Conservation (phyloP, 1,140 invertebrate species). For the Ericerus pela region DNA sequence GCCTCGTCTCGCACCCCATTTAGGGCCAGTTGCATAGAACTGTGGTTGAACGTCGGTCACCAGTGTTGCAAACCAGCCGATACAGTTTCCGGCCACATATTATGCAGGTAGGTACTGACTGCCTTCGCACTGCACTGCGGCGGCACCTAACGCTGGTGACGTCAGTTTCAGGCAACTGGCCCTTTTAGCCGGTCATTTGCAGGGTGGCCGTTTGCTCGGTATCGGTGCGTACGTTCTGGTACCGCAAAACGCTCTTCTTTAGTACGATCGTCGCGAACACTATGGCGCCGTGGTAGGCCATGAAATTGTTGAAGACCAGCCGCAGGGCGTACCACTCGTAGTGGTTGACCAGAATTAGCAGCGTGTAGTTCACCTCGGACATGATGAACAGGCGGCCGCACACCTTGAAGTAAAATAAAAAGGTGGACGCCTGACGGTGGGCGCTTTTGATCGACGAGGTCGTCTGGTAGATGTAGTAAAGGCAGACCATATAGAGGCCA, state of each 20-base stretch:
- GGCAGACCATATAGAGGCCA: not conserved
- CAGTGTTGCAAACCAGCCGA: too few relatives aligned
- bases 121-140: too few relatives aligned
- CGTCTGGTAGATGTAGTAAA: not conserved
- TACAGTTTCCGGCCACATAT: too few relatives aligned
- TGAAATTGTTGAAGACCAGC: not conserved
- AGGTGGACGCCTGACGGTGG: not conserved
- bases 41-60: too few relatives aligned
- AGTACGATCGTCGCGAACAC: not conserved
- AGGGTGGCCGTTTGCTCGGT: not conserved
- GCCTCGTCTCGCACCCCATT: too few relatives aligned
- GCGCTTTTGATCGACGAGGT: not conserved
- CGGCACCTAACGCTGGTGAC: too few relatives aligned
- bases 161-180: too few relatives aligned
- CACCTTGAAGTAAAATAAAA: slow-evolving; percentile 1
- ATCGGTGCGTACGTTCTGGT: not conserved
- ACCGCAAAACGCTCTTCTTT: not conserved
- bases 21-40: too few relatives aligned
- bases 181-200: not conserved
- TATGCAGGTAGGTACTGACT: too few relatives aligned
- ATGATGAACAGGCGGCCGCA: slow-evolving; percentile 1
- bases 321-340: not conserved
- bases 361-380: not conserved
- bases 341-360: not conserved
- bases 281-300: not conserved